Conservation (phyloP, 2,113 vertebrate genomes). For the Sander lucioperca region DNA sequence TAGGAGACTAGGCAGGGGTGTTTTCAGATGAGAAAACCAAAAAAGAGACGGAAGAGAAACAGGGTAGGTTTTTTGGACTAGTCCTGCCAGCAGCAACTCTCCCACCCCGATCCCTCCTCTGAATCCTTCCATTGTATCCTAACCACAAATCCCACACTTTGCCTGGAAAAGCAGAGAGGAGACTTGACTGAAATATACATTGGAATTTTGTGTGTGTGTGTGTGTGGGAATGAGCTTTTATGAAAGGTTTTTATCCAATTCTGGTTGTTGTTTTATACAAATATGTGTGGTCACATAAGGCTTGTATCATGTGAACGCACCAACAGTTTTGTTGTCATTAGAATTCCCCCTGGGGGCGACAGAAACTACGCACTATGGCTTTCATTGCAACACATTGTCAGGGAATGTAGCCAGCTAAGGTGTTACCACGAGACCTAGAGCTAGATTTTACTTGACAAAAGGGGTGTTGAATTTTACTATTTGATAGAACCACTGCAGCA, state of each 20-base stretch:
- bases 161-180: conserved; percentile 73
- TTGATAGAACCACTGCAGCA: not conserved
- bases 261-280: conserved; percentile 22
- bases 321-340: too few relatives aligned
- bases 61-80: conserved; percentile 49
- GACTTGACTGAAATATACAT: conserved; percentile 72
- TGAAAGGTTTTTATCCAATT: conserved; percentile 30
- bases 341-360: too few relatives aligned
- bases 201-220: conserved; percentile 51
- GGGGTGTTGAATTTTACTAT: not conserved
- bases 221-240: conserved; percentile 44
- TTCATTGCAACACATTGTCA: not conserved
- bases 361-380: too few relatives aligned
- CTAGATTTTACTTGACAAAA: conserved; percentile 1
- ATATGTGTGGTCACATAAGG: not conserved
- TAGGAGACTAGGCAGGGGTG: conserved; percentile 51
- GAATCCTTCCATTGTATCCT: conserved; percentile 77
- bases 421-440: not conserved
- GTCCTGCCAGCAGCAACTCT: conserved; percentile 58
- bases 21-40: conserved; percentile 61
- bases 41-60: conserved; percentile 63
- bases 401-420: not conserved
- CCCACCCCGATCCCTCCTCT: conserved; percentile 63
- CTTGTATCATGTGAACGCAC: too few relatives aligned
- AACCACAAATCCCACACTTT: conserved; percentile 77